Evolutionary conservation across 2,113 vertebrate species (phyloP), one percentile per base, ranked within the genome.

Genomic region (Empidonax alnorum): DNA sequence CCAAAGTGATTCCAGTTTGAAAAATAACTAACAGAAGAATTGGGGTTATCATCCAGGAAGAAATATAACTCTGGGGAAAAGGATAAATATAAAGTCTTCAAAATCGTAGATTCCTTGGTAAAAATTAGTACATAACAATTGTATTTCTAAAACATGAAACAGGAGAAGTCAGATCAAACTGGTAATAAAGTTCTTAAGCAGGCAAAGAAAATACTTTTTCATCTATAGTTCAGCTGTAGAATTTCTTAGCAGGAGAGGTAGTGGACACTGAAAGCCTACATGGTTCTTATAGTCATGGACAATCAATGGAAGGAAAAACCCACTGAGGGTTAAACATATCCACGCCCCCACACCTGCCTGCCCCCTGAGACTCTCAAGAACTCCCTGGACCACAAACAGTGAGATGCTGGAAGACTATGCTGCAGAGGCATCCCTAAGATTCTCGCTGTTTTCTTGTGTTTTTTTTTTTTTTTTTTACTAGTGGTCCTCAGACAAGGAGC

Each of bases 361-460:
- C 21, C 49, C 14, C 14, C 12, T 16, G 9, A 44, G 44, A 46
- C 14, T 44, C 37, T 55, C 9, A 56, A 19, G 23, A 68, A 49
- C 35, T 42, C 14, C 12, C 10, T 81, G 56, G 44, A 50, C 31
- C 14, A 67, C 2, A 1, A 59, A 59, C 2, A 71, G 9, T 61
- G 19, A 84, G 27, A 41, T 58, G 18, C 23, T 65, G 37, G 19
- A 69, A 80, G 2, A 79, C 27, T 47, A 49, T 76, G 44, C 28
- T 41, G 12, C 6, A 63, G 61, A 78, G 3, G 24, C 11, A 78
- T 71, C 30, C 12, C 13, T 55, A 84, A 67, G 25, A 49, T 9
- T 80, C 13, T 89, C 0, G 0, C 7, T 78, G 24, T 33, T 56
- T 67, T 35, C 9, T n/a, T 41, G 12, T 31, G 4, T 0, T 5